Conservation (phyloP, 2,888 invertebrate species). For the Erebia aethiops region DNA sequence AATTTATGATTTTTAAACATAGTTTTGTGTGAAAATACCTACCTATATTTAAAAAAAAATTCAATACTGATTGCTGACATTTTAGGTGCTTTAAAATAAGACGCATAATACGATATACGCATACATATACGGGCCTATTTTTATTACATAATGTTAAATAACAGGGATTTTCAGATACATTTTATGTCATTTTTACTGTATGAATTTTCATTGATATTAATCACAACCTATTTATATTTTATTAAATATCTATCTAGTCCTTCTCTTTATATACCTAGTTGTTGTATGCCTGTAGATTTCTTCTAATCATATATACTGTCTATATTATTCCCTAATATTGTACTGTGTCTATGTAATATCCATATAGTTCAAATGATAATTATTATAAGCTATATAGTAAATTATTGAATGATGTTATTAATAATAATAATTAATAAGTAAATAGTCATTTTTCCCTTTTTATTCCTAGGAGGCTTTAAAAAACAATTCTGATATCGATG, state of each 20-base stretch:
- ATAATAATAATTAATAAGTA: background rate
- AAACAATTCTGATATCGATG: background rate
- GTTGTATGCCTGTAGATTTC: slow-evolving; percentile 6
- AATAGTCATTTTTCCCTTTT: slow-evolving; percentile 19
- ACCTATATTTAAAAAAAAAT: background rate
- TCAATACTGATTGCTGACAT: background rate
- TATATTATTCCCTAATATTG: background rate
- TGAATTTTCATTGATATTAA: background rate
- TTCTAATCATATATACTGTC: background rate
- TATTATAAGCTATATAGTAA: background rate
- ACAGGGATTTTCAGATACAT: background rate
- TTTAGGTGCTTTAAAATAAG: slow-evolving; percentile 3
- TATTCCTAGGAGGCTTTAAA: slow-evolving; percentile 21
- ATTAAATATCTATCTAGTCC: slow-evolving; percentile 10
- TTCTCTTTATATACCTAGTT: background rate
- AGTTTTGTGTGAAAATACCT: background rate
- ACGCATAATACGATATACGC: background rate
- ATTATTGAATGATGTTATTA: slow-evolving; percentile 8
- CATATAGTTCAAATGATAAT: background rate
- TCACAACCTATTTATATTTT: background rate
- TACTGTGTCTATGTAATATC: background rate
- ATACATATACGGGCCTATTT: background rate
- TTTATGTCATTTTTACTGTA: background rate
- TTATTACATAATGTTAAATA: background rate
- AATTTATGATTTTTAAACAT: background rate